Percentiles rank a stretch among this genome's conserved stretches.
Conservation (phyloP, 2,888 invertebrate species). For the Drosophila glabriapex region DNA sequence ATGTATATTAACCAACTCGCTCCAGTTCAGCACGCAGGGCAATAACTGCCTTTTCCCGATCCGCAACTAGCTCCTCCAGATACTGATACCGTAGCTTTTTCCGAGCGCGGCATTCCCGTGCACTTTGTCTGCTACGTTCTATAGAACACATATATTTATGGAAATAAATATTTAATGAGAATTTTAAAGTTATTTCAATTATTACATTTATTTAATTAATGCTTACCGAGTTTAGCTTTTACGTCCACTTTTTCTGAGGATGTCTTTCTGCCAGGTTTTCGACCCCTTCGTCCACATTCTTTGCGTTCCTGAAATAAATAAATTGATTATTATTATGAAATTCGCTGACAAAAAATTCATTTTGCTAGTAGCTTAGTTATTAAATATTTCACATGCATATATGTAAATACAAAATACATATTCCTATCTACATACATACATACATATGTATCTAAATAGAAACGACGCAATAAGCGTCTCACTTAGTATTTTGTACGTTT, state of each 20-base stretch:
- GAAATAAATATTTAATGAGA: neutral
- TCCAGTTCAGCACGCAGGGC: constrained; percentile 95
- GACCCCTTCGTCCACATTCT: constrained; percentile 94
- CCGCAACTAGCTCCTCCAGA: constrained; percentile 96
- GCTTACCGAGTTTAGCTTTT: constrained; percentile 94
- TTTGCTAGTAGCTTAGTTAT: neutral
- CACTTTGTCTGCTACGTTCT: constrained; percentile 98
- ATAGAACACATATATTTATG: neutral
- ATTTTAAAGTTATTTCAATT: neutral
- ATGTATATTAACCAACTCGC: constrained; percentile 88
- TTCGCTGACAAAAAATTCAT: neutral
- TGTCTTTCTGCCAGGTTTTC: constrained; percentile 94
- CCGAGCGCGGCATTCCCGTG: constrained; percentile 97
- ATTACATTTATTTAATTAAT: neutral
- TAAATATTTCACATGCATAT: neutral
- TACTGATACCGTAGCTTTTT: constrained; percentile 99
- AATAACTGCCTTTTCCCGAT: constrained; percentile 96
- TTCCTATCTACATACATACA: neutral
- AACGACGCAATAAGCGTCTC: constrained; percentile 36
- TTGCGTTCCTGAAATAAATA: constrained; percentile 86
- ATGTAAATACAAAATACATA: neutral
- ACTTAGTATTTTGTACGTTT: neutral
- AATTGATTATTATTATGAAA: constrained; percentile 1
- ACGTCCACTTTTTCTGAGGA: constrained; percentile 95
- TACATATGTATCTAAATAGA: too few relatives aligned